Conservation (phyloP, 1,140 invertebrate species). For the Halictus rubicundus region DNA sequence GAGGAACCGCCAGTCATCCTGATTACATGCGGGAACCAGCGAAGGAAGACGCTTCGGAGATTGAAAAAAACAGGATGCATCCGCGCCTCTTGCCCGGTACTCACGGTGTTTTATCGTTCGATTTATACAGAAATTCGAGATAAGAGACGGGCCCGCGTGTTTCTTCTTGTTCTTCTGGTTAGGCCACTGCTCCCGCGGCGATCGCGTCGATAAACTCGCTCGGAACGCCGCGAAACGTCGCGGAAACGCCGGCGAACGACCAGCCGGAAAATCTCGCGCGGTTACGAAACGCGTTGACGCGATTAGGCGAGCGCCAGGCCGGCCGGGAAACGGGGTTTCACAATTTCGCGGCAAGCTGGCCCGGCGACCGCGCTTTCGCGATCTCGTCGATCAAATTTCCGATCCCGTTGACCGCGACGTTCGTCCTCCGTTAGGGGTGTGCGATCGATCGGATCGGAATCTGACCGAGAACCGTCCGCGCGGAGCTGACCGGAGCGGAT, state of each 20-base stretch:
- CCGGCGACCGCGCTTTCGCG: no score
- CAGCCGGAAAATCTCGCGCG: no score
- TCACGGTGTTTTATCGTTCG: constrained; percentile 1
- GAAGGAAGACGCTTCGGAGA: neutral
- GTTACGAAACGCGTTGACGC: no score
- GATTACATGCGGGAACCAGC: neutral
- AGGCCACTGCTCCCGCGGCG: neutral
- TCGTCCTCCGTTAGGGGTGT: no score
- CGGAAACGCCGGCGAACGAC: no score
- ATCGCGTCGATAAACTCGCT: neutral
- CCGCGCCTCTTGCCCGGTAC: neutral
- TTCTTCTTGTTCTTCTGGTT: neutral
- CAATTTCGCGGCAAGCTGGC: no score
- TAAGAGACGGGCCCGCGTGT: neutral
- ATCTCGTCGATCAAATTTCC: neutral
- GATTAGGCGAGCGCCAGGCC: no score
- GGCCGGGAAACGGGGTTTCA: no score
- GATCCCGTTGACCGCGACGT: neutral
- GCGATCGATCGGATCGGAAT: neutral
- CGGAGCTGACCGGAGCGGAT: no score
- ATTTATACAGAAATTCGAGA: neutral
- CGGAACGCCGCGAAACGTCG: neutral
- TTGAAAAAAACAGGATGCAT: neutral
- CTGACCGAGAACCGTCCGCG: neutral
- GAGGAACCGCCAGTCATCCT: neutral